Evolutionary conservation across 2,888 invertebrate species (phyloP), one percentile per base, ranked within the genome.

Genomic region (Portevinia maculata): DNA sequence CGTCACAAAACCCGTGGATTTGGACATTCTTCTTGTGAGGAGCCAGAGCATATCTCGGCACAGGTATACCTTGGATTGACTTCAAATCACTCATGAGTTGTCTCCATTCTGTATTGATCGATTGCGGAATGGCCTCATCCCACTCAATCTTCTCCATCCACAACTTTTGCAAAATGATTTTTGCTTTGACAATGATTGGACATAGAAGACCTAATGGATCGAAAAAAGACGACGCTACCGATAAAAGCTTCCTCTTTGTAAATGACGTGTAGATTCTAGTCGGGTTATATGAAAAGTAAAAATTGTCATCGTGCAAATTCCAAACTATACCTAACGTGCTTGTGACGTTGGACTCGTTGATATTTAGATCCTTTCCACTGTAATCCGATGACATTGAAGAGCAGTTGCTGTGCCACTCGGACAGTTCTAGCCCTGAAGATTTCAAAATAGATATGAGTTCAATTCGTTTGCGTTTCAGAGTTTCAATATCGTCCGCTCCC

Each of bases 281-380:
- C 0, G 67, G 67, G 8, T 55, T 55, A 8, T 67, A 55, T 19
- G 53, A 46, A 55, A 79, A 84, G 2, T 13, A 53, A 19, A 85
- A 71, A 17, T 39, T 17, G 55, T 74, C 75, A 4, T 73, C 34
- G 4, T 52, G 50, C 3, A 69, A 64, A 62, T 52, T 46, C 71
- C 71, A 84, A 48, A 24, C 48, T 1, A 71, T 50, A 13, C 79
- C 70, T 1, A 85, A 30, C 0, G 74, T 59, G 57, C 67, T 81
- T 11, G 69, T 81, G 11, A 65, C 32, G 55, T 74, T 37, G 0
- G 53, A 24, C 7, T 75, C 46, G 9, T 57, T 62, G 0, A 83
- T 64, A 8, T 76, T 28, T 3, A 79, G 9, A 17, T 44, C 11
- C n/a, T 46, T 71, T 24, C 53, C 59, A 9, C 24, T 52, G 7